Percentiles rank a stretch among this genome's conserved stretches.
phyloP scores from a whole-genome alignment of 2,113 vertebrate genomes.

The Pholis gunnellus region DNA sequence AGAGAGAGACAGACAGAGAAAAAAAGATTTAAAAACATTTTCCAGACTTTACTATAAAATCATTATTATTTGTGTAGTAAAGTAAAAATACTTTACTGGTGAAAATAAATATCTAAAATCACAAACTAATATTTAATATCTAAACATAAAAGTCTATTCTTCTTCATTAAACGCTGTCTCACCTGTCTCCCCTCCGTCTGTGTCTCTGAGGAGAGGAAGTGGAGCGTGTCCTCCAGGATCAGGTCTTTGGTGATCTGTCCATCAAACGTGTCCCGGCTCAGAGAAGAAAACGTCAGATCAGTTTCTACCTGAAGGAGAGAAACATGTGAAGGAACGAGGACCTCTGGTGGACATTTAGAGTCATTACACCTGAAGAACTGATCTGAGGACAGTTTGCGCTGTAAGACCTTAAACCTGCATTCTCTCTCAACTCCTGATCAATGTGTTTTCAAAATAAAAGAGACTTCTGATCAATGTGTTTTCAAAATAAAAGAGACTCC shows the following conservation, averaged over 20 bases:
- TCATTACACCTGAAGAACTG: neutral
- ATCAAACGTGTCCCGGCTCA: conserved; percentile 79
- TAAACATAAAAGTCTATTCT: neutral
- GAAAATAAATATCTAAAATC: no score
- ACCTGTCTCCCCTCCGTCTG: neutral
- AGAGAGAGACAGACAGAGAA: neutral
- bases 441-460: no score
- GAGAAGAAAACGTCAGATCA: conserved; percentile 83
- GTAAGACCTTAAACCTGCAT: no score
- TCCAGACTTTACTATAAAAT: no score
- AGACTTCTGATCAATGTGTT: neutral
- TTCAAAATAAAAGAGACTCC: neutral
- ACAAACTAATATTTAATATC: no score
- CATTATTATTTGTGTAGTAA: no score
- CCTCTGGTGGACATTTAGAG: no score
- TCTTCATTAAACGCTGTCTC: neutral
- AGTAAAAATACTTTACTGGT: no score
- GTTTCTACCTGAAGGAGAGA: conserved; percentile 85
- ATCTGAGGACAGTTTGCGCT: neutral
- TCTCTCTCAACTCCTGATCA: no score
- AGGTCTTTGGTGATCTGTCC: conserved; percentile 88
- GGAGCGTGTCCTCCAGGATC: conserved; percentile 90
- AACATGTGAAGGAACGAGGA: no score
- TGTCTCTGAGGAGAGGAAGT: conserved; percentile 72
- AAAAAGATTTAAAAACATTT: no score